Evolutionary conservation across 1,140 invertebrate species (phyloP).

Genomic region (Agrilus planipennis): DNA sequence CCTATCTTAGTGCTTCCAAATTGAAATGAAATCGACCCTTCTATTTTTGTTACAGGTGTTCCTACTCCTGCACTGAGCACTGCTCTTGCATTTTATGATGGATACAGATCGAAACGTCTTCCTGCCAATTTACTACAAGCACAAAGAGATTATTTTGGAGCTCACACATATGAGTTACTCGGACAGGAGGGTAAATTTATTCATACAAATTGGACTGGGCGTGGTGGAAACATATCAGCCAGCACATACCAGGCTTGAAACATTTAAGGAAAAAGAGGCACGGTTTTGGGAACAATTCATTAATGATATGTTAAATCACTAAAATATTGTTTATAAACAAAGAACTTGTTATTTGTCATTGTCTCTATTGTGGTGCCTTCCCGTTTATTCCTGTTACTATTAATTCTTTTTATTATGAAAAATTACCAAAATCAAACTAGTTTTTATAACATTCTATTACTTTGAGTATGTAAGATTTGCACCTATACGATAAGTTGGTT

Average conservation of each 20-base stretch:
- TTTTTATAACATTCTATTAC: too few relatives aligned
- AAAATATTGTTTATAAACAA: too few relatives aligned
- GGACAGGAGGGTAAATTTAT: conserved; percentile 78
- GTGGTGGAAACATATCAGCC: conserved; percentile 91
- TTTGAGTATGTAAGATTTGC: too few relatives aligned
- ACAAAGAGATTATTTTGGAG: conserved; percentile 97
- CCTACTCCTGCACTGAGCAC: conserved; percentile 87
- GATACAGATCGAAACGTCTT: conserved; percentile 48
- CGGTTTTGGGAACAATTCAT: too few relatives aligned
- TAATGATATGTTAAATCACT: too few relatives aligned
- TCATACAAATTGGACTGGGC: conserved; percentile 99
- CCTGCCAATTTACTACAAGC: conserved; percentile 53
- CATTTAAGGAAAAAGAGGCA: too few relatives aligned
- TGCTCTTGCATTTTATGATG: conserved; percentile 95
- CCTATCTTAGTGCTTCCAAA: not conserved
- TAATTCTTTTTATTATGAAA: too few relatives aligned
- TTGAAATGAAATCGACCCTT: not conserved
- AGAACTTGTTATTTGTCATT: too few relatives aligned
- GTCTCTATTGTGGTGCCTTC: too few relatives aligned
- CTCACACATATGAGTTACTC: conserved; percentile 94
- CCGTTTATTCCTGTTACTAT: too few relatives aligned
- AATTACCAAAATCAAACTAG: too few relatives aligned
- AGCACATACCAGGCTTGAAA: conserved; percentile 84
- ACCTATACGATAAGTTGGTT: too few relatives aligned
- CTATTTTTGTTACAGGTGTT: conserved; percentile 59